Percentiles rank a stretch among this genome's conserved stretches.
phyloP scores from a whole-genome alignment of 2,113 vertebrate genomes.

The Sorex araneus region DNA sequence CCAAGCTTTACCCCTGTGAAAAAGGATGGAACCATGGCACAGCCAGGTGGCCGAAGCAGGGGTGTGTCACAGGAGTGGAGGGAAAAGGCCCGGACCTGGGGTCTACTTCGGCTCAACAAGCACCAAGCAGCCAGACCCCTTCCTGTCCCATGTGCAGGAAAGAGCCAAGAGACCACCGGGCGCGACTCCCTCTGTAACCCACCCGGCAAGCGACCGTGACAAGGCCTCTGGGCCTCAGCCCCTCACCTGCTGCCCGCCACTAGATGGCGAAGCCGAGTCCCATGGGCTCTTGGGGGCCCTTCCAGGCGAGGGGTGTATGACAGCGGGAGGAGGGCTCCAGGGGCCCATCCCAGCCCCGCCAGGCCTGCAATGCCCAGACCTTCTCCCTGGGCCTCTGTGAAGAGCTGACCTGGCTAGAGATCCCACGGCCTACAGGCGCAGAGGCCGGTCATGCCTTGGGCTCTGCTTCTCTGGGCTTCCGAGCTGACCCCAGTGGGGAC shows the following conservation, averaged over 20 bases:
- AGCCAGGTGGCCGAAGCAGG: not conserved
- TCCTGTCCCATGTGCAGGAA: not conserved
- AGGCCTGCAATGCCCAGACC: not conserved
- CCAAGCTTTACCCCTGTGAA: no score
- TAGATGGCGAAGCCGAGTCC: not conserved
- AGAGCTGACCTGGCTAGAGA: not conserved
- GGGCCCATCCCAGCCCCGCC: not conserved
- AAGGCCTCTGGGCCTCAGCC: not conserved
- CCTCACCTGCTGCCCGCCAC: not conserved
- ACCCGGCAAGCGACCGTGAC: not conserved
- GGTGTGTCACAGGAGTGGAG: not conserved
- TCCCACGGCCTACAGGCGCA: not conserved
- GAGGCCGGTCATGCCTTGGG: not conserved
- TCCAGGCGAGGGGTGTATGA: not conserved
- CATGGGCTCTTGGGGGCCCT: not conserved
- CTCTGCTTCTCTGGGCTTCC: accelerated
- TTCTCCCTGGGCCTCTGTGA: not conserved
- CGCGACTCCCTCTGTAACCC: not conserved
- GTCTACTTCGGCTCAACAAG: accelerated
- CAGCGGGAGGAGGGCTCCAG: not conserved
- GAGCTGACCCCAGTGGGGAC: not conserved
- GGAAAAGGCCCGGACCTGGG: not conserved
- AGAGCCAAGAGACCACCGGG: not conserved
- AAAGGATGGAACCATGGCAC: no score
- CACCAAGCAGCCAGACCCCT: not conserved